Evolutionary conservation across 2,113 vertebrate species (phyloP), one percentile per base, ranked within the genome.

Genomic region (Ammospiza caudacuta): DNA sequence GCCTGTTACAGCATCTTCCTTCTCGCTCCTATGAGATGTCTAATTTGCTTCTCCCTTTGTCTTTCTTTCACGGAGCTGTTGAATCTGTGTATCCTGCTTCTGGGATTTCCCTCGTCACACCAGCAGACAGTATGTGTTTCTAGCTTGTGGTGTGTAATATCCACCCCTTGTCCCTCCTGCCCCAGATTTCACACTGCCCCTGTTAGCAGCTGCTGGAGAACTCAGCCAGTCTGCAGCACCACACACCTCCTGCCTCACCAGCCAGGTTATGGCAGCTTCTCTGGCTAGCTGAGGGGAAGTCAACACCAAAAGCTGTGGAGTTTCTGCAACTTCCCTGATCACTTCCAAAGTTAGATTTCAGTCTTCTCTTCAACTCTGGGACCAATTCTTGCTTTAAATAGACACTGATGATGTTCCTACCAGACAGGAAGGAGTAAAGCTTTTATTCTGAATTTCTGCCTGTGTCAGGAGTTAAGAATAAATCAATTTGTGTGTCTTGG

Each of bases 11-110:
- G 14, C 19, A 23, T 85, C 47, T 63, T 81, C 54, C 35, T 83
- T 16, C 18, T 82, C 0, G 0, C 5, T 85, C 9, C 52, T 59
- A 3, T 19, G 23, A 59, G 47, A 7, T 21, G 19, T 4, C 15
- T n/a, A 17, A 39, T 46, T 61, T 64, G 22, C 39, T 9, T 78
- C 16, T 83, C 27, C 13, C 49, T 61, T 84, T 63, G 5, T 77
- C n/a, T 63, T 54, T 68, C 68, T 75, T 87, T 70, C 59, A 43
- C 16, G 64, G 23, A 87, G 23, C 39, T 35, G 16, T 33, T 64
- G 44, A 76, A 33, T 72, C 35, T 44, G 24, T 52, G 29, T 75
- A 10, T 72, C 35, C n/a, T 1, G 2, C 31, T 64, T 41, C 31
- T 61, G 37, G 33, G 11, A 51, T 55, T 39, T 64, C 47, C 29